A percentile compares a stretch with the other conserved stretches of the same genome.
These are phyloP conservation scores for Anoplius nigerrimus DNA, from an alignment of 2,888 invertebrate species.

Conservation along the genomic window DNA sequence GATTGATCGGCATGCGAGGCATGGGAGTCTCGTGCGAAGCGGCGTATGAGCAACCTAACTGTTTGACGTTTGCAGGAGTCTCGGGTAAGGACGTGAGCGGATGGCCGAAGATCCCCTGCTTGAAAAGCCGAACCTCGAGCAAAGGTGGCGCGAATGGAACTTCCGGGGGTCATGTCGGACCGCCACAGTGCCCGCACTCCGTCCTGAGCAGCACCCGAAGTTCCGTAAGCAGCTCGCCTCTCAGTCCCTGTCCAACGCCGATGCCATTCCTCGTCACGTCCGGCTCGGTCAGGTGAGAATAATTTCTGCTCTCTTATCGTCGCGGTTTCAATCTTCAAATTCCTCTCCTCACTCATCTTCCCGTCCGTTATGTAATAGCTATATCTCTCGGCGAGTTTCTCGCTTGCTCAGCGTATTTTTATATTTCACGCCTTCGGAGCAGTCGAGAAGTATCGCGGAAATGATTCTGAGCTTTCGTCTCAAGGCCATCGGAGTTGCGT, in stretches of 20 bases:
- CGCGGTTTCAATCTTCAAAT: background rate
- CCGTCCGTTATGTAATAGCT: no score
- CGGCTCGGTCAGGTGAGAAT: constrained; percentile 81
- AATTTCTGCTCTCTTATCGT: background rate
- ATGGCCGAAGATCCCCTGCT: constrained; percentile 69
- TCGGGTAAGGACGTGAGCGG: constrained; percentile 64
- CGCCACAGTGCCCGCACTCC: constrained; percentile 85
- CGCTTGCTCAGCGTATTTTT: no score
- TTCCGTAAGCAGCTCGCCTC: constrained; percentile 81
- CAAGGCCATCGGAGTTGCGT: no score
- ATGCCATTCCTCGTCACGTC: constrained; percentile 85
- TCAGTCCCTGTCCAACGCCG: constrained; percentile 85
- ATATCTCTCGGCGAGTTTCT: no score
- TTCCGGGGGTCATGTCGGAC: constrained; percentile 73
- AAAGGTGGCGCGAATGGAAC: constrained; percentile 73
- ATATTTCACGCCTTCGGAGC: no score
- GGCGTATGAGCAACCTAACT: background rate
- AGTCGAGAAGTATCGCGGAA: no score
- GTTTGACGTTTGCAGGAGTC: constrained; percentile 48
- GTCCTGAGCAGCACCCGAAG: constrained; percentile 82
- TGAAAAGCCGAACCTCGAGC: constrained; percentile 61
- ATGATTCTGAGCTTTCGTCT: no score
- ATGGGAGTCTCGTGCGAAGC: no score
- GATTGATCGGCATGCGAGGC: no score
- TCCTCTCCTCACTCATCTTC: background rate